Base-by-base conservation (phyloP, 2,797 vertebrate genomes). In the Takifugu rubripes region DNA sequence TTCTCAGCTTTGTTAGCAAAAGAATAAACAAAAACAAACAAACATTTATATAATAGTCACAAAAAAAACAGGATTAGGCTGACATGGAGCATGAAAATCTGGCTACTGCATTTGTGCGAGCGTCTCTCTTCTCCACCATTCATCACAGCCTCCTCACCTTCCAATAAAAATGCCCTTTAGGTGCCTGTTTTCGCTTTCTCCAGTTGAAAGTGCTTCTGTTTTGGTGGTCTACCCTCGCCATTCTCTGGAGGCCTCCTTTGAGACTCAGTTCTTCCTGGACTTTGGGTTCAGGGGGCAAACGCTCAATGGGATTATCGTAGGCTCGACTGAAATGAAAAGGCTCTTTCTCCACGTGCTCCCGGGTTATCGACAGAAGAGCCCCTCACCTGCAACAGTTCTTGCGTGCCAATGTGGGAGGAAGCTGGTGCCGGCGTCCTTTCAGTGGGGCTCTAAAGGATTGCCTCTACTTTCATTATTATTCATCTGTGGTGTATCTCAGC, bases 1-100 rank as follows among this genome's bases (percentile, higher is more conserved):
- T 86, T 87, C 21, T 77, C 82, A 66, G 56, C 61, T 60, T 66
- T 68, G 84, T 87, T 85, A 87, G 87, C 86, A 86, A 74, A 86
- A 84, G 2, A 29, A 29, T 1, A 29, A 44, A 44, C 12, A 44
- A 2, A 44, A 15, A 44, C n/a, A 47, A 6, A 47, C 45, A 47
- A n/a, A 47, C 46, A 21, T 11, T 15, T 17, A 21, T 24, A 25
- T 40, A 40, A 40, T 40, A 40, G 75, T 61, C 53, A 72, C 42
- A 57, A 60, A 58, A 60, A 58, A 81, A 74, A 84, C 73, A 63
- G 81, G 84, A 89, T 90, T 83, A 90, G 79, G 62, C 64, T 54
- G 29, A 49, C 59, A 61, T 66, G 64, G 73, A 70, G 70, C 27
- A 24, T 40, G 33, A 40, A 68, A 46, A 46, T 21, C 74, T 49